Evolutionary conservation across 2,797 vertebrate genomes (phyloP).

Genomic region (Xenentodon cancila): DNA sequence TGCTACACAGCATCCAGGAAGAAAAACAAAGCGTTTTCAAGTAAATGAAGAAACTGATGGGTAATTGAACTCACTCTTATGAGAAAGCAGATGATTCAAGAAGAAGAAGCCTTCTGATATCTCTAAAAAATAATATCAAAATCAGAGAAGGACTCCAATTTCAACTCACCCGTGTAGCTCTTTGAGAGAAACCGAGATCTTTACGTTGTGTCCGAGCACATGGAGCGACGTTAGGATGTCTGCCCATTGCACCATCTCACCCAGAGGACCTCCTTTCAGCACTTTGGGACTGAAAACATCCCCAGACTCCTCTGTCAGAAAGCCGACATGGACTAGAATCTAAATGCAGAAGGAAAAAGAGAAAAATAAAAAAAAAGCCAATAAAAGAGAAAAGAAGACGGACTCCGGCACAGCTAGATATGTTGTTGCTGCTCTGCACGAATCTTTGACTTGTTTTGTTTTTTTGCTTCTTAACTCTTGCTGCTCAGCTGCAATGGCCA

Average conservation of each 20-base stretch:
- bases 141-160: slow-evolving; percentile 49
- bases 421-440: slow-evolving; percentile 18
- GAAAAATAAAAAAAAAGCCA: neutral
- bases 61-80: neutral
- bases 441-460: neutral
- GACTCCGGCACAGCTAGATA: slow-evolving; percentile 1
- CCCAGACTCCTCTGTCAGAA: slow-evolving; percentile 96
- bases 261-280: slow-evolving; percentile 95
- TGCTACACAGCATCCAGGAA: slow-evolving; percentile 1
- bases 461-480: neutral
- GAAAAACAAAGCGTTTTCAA: slow-evolving; percentile 6
- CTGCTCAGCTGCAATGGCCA: neutral
- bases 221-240: slow-evolving; percentile 94
- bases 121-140: too few species aligned
- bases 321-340: slow-evolving; percentile 96
- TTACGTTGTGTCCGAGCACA: slow-evolving; percentile 92
- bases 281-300: slow-evolving; percentile 97
- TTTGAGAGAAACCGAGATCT: slow-evolving; percentile 88
- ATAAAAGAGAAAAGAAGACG: too few species aligned
- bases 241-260: slow-evolving; percentile 99
- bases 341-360: slow-evolving; percentile 81
- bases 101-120: too few species aligned
- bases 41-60: neutral
- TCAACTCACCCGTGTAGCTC: slow-evolving; percentile 95
- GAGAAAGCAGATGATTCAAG: neutral